Evolutionary conservation across 2,113 vertebrate genomes (phyloP).

Genomic region (Balaenoptera acutorostrata): DNA sequence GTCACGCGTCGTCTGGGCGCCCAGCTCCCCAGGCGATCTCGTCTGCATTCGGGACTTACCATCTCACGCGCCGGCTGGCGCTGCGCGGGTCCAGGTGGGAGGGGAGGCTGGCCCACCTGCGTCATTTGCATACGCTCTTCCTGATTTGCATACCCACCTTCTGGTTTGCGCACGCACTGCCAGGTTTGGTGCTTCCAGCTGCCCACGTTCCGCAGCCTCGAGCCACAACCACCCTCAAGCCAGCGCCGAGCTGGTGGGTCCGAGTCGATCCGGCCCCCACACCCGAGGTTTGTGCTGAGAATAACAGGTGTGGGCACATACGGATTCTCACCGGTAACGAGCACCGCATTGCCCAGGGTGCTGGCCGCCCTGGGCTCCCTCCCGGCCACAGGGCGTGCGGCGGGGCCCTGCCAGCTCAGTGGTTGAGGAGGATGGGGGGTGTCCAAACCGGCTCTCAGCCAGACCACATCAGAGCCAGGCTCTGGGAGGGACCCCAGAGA

Average conservation of each 20-base stretch:
- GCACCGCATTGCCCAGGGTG: not conserved
- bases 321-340: not conserved
- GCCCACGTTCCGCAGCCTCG: not conserved
- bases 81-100: not conserved
- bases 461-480: not conserved
- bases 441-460: not conserved
- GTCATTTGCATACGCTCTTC: not conserved
- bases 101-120: not conserved
- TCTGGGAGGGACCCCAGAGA: not conserved
- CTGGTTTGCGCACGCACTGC: not conserved
- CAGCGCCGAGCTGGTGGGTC: no score
- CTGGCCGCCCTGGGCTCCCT: not conserved
- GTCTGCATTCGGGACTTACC: not conserved
- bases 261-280: fast-evolving
- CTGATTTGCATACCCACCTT: not conserved
- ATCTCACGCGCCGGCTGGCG: not conserved
- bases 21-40: not conserved
- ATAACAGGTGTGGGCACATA: fast-evolving
- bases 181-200: not conserved
- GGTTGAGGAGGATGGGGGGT: no score
- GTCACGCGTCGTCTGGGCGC: not conserved
- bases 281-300: not conserved
- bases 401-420: not conserved
- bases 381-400: not conserved
- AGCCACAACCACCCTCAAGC: not conserved